A percentile compares a stretch with the other conserved stretches of the same genome.
phyloP scores from a whole-genome alignment of 2,113 vertebrate genomes.

The Coreoperca whiteheadi region DNA sequence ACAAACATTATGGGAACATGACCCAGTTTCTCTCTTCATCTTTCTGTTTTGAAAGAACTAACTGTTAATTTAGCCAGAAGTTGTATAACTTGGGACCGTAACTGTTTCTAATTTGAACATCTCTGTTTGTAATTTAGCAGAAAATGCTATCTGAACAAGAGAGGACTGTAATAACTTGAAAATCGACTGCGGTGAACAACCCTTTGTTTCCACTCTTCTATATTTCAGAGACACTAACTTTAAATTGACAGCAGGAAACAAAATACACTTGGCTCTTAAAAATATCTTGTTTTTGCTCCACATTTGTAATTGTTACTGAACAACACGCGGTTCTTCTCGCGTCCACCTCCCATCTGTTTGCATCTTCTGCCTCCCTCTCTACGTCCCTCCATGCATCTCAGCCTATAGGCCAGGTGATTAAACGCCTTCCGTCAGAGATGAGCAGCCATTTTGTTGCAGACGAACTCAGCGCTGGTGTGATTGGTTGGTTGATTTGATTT shows the following conservation, averaged over 20 bases:
- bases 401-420: conserved; percentile 58
- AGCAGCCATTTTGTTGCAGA: conserved; percentile 48
- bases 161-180: no score
- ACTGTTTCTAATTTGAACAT: conserved; percentile 44
- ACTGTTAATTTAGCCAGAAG: conserved; percentile 16
- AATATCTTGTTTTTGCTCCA: neutral
- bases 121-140: conserved; percentile 38
- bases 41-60: conserved; percentile 29
- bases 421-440: conserved; percentile 55
- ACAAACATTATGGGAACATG: conserved; percentile 32
- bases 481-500: conserved; percentile 73
- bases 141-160: neutral
- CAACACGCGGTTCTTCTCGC: no score
- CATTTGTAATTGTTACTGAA: neutral
- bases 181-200: neutral
- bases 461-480: conserved; percentile 20
- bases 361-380: neutral
- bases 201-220: neutral
- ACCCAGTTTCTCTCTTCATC: conserved; percentile 50
- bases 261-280: neutral
- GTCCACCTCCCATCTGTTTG: neutral
- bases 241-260: neutral
- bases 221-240: neutral
- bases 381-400: conserved; percentile 4
- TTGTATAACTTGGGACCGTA: neutral